Evolutionary conservation across 2,797 vertebrate species (phyloP).

Genomic region (Cossypha dichroa): DNA sequence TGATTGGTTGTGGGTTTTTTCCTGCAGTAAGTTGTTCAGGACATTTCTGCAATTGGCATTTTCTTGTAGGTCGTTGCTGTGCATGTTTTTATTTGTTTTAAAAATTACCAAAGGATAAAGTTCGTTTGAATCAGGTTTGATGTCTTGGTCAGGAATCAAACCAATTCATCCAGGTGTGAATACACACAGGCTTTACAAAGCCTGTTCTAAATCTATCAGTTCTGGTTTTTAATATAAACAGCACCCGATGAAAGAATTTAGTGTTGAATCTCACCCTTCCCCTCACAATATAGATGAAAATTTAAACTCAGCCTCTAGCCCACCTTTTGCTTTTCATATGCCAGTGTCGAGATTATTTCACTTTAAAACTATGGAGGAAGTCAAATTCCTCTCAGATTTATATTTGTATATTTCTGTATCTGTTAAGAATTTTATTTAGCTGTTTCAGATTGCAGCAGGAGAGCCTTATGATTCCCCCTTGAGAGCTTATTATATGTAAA

Average conservation of each 20-base stretch:
- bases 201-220: background rate
- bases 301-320: background rate
- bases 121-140: background rate
- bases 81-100: background rate
- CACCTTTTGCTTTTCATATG: background rate
- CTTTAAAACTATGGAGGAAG: background rate
- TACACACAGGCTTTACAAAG: background rate
- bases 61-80: background rate
- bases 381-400: background rate
- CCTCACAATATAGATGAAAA: background rate
- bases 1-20: background rate
- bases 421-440: background rate
- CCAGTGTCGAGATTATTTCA: background rate
- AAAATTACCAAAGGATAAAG: background rate
- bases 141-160: background rate
- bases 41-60: background rate
- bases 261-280: background rate
- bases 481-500: constrained; percentile 12
- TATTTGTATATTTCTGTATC: background rate
- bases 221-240: background rate
- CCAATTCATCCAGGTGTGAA: background rate
- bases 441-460: background rate
- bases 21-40: background rate
- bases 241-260: background rate
- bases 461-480: background rate